These are phyloP conservation scores for Chiridota heheva DNA, from an alignment of 35 echinoderm and acorn worm genomes.

Conservation along the genomic window DNA sequence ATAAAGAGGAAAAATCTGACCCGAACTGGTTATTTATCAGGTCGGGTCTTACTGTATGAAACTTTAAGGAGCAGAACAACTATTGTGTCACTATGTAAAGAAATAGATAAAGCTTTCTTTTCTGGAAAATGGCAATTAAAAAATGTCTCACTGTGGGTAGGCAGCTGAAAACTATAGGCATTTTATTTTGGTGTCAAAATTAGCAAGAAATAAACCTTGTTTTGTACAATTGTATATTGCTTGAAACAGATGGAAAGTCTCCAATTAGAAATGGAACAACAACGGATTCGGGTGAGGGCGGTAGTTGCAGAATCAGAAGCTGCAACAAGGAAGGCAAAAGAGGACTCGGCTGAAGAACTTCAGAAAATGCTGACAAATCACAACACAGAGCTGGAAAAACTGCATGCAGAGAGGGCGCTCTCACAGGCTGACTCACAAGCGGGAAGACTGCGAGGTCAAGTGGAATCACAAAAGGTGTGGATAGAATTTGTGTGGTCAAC, in stretches of 20 bases:
- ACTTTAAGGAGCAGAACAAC: too few relatives aligned
- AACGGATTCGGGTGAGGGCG: conserved; percentile 60
- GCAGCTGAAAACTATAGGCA: too few relatives aligned
- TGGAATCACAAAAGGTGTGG: conserved; percentile 80
- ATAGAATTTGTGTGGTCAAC: not conserved
- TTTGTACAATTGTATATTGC: too few relatives aligned
- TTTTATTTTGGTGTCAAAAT: too few relatives aligned
- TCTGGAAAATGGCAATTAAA: too few relatives aligned
- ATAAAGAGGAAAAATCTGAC: too few relatives aligned
- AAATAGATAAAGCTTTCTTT: too few relatives aligned
- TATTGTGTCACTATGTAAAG: too few relatives aligned
- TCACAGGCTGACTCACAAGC: conserved; percentile 43
- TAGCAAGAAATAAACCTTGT: too few relatives aligned
- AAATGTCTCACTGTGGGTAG: too few relatives aligned
- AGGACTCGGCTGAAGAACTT: conserved; percentile 63
- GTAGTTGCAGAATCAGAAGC: conserved; percentile 75
- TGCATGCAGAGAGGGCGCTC: conserved; percentile 64
- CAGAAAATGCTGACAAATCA: conserved; percentile 33
- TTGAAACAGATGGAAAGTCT: conserved; percentile 70
- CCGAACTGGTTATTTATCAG: too few relatives aligned
- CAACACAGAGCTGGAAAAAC: conserved; percentile 65
- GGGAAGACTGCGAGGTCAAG: conserved; percentile 52
- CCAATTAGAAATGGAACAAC: conserved; percentile 83
- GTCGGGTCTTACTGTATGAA: too few relatives aligned
- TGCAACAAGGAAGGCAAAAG: conserved; percentile 47